Base-by-base conservation (phyloP, 2,113 vertebrate species). In the Pontoporia blainvillei region DNA sequence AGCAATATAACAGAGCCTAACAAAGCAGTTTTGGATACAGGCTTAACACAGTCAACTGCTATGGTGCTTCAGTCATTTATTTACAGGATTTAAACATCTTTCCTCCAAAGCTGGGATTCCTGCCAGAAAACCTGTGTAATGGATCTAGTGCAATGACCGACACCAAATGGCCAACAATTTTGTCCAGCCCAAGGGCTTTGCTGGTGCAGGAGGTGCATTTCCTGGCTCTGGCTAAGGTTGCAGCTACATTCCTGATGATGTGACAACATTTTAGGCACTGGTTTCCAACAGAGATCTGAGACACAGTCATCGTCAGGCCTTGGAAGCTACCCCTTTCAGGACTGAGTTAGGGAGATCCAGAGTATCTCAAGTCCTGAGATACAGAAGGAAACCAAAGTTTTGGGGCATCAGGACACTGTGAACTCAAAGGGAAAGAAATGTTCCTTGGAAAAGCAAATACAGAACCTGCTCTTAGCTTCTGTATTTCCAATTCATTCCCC, bases 1-100 rank as follows among this genome's bases (percentile, higher is more conserved):
- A 95, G 31, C 62, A 95, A 88, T 82, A 86, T 82, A 95, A 88
- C 69, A 97, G 94, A 84, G 61, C 73, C 49, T 83, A 95, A 94
- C 41, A 96, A 94, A 91, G 82, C 64, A 84, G 57, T 96, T 97
- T 90, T 89, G 62, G 49, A 86, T 64, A 84, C 54, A 90, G 73
- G 73, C 72, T 93, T 85, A 93, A 96, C 41, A 86, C 67, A 93
- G 69, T 94, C 82, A 76, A 93, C 21, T 91, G 54, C 64, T 39
- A 67, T 59, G 91, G 54, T 27, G 41, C 90, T 90, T 61, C 17
- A 88, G 90, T 6, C 44, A 92, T 86, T 92, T 95, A 95, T 92
- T 91, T 79, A 96, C 2, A 94, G 76, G 54, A 54, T 39, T 92
- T 71, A 49, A 96, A 92, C 10, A 10, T 84, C 89, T 84, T 82